Conservation (phyloP, 2,113 vertebrate species). For the Apus apus region DNA sequence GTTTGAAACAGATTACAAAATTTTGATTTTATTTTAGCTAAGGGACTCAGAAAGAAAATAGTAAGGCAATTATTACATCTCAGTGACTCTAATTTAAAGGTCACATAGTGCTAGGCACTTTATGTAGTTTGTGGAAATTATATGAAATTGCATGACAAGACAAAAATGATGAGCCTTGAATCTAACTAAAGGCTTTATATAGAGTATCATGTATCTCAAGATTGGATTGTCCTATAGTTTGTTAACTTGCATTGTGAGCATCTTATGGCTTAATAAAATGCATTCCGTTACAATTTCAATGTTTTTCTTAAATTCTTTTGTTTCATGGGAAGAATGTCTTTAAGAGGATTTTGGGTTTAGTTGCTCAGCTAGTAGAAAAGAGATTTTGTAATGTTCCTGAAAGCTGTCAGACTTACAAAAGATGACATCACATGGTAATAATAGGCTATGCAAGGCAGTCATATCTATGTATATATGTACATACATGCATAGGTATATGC, state of each 20-base stretch:
- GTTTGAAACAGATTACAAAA: not conserved
- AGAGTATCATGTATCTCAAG: not conserved
- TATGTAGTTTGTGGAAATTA: not conserved
- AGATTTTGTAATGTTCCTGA: not conserved
- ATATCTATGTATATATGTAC: not conserved
- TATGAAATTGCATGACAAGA: not conserved
- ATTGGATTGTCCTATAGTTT: not conserved
- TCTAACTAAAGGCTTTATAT: not conserved
- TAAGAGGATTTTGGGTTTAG: not conserved
- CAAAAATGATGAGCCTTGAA: not conserved
- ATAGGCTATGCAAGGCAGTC: not conserved
- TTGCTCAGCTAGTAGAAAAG: not conserved
- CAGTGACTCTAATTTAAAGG: not conserved
- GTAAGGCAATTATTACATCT: not conserved
- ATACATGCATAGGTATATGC: not conserved
- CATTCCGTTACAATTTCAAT: not conserved
- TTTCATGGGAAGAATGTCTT: not conserved
- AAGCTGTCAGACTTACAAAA: not conserved
- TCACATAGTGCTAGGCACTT: not conserved
- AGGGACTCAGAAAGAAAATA: not conserved
- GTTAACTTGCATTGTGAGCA: not conserved
- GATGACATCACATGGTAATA: not conserved
- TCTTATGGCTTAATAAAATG: not conserved
- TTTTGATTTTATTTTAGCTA: not conserved
- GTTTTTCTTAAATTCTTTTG: not conserved